phyloP scores from a whole-genome alignment of 23 tunicate genomes.

The Phallusia fumigata region DNA sequence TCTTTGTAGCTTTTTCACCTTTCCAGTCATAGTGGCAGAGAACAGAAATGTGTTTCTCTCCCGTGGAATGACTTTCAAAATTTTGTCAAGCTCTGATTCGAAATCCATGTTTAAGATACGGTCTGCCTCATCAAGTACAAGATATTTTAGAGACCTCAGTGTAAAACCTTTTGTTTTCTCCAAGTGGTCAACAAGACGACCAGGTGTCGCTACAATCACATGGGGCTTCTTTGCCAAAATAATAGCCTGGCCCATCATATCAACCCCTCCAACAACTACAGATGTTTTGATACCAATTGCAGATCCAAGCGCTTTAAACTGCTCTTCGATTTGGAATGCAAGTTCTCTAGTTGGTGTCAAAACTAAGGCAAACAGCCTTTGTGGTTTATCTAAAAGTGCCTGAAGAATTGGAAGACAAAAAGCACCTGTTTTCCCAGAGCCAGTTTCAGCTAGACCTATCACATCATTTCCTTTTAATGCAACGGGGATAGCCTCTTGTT shows the following conservation, averaged over 20 bases:
- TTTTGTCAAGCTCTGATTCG: constrained; percentile 77
- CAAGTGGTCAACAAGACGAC: constrained; percentile 85
- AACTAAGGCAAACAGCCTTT: constrained; percentile 73
- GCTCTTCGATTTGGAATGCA: constrained; percentile 95
- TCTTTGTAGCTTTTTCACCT: constrained; percentile 90
- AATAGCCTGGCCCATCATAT: constrained; percentile 81
- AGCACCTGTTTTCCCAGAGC: constrained; percentile 99
- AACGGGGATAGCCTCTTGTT: constrained; percentile 94
- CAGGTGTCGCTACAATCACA: constrained; percentile 95
- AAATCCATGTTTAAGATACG: constrained; percentile 93
- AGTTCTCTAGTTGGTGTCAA: constrained; percentile 92
- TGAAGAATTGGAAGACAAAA: constrained; percentile 90
- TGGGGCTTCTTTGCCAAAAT: constrained; percentile 92
- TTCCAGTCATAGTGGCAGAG: constrained; percentile 97
- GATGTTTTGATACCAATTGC: constrained; percentile 80
- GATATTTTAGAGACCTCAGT: constrained; percentile 61
- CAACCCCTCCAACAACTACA: constrained; percentile 89
- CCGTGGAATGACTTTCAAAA: constrained; percentile 79
- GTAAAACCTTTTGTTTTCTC: constrained; percentile 92
- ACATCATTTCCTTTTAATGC: constrained; percentile 96
- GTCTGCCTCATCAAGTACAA: constrained; percentile 95
- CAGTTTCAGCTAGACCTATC: constrained; percentile 95
- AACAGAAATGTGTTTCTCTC: constrained; percentile 87
- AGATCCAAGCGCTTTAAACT: constrained; percentile 91
- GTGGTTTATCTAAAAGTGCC: constrained; percentile 74